Percentiles rank a stretch among this genome's conserved stretches.
These are phyloP conservation scores for Platyrinchus mystaceus DNA, from an alignment of 2,797 vertebrate genomes.

Conservation along the genomic window DNA sequence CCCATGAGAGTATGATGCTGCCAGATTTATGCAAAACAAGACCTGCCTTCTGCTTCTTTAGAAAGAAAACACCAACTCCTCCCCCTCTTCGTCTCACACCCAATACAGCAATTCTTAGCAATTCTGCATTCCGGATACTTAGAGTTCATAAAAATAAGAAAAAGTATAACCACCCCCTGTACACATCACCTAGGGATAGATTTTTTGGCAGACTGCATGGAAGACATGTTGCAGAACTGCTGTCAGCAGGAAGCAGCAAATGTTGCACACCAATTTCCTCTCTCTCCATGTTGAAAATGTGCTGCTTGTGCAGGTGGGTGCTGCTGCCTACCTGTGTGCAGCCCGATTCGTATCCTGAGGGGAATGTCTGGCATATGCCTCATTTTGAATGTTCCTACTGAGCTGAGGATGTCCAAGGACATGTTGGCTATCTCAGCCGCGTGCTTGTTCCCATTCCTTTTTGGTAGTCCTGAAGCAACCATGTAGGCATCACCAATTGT, in stretches of 20 bases:
- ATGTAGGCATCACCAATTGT: conserved; percentile 90
- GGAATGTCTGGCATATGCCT: conserved; percentile 89
- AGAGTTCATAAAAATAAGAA: background rate
- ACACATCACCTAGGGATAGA: background rate
- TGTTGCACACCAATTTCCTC: background rate
- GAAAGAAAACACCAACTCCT: background rate
- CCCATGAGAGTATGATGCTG: background rate
- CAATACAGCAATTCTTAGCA: background rate
- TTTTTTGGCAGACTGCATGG: background rate
- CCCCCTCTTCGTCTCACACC: background rate
- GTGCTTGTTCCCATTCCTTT: conserved; percentile 84
- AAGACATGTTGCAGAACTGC: background rate
- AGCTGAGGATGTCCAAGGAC: conserved; percentile 90
- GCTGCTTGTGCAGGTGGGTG: background rate
- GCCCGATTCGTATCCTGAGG: conserved; percentile 85
- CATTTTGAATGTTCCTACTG: conserved; percentile 89
- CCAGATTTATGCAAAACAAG: background rate
- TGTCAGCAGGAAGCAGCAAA: background rate
- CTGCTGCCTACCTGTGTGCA: conserved; percentile 86
- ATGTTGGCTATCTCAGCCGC: conserved; percentile 90
- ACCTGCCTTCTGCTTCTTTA: background rate
- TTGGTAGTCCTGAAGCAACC: conserved; percentile 88
- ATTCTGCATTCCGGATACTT: background rate
- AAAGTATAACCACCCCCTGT: rapidly evolving
- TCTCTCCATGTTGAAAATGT: background rate